A percentile compares a stretch with the other conserved stretches of the same genome.
phyloP scores from a whole-genome alignment of 1,140 invertebrate genomes.

The Copidosoma floridanum region DNA sequence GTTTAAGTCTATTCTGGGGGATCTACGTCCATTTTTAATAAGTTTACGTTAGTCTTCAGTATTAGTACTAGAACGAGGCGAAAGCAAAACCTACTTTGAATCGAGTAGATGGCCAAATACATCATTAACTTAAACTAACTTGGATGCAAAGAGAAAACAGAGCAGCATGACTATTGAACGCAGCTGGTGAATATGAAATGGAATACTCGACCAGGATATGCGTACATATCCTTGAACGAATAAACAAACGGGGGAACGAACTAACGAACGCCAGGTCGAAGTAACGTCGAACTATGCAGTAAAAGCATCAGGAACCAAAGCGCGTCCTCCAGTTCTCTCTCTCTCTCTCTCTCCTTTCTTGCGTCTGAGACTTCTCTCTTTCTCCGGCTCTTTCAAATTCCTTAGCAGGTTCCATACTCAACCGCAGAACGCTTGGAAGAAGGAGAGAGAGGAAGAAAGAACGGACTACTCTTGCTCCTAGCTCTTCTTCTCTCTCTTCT shows the following conservation, averaged over 20 bases:
- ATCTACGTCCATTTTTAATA: no score
- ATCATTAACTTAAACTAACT: no score
- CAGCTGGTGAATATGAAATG: no score
- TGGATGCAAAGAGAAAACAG: no score
- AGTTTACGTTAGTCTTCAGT: no score
- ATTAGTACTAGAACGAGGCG: no score
- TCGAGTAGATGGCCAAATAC: no score
- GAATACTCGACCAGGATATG: no score
- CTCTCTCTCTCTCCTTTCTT: constrained; percentile 29
- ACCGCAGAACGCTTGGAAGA: constrained; percentile 20
- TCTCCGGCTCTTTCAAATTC: constrained; percentile 28
- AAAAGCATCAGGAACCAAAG: constrained; percentile 50
- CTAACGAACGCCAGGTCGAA: constrained; percentile 5
- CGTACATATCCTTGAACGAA: constrained; percentile 21
- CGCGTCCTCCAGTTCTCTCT: constrained; percentile 30
- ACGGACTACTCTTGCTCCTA: constrained; percentile 9
- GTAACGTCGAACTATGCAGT: constrained; percentile 48
- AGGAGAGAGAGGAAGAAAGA: constrained; percentile 21
- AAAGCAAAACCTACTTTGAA: no score
- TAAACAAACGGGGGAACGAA: constrained; percentile 10
- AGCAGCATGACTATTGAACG: no score
- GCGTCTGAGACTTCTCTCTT: constrained; percentile 3
- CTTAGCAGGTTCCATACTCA: constrained; percentile 24
- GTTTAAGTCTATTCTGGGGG: no score
- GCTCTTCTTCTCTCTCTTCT: constrained; percentile 11